Evolutionary conservation across 2,797 vertebrate species (phyloP).

Genomic region (Tadarida brasiliensis): DNA sequence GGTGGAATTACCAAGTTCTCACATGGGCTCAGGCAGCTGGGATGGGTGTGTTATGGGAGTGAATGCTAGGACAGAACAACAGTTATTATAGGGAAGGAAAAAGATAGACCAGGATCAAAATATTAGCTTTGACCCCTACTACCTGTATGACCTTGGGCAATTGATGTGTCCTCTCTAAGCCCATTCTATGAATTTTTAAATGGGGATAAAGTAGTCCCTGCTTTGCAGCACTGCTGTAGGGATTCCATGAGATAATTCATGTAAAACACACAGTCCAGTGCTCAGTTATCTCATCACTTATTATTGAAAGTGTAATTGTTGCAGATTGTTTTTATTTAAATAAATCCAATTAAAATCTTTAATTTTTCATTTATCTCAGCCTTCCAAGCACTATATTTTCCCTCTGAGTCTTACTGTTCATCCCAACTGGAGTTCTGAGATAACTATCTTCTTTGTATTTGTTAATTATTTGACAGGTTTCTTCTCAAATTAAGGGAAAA

Average conservation of each 20-base stretch:
- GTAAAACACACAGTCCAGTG: background rate
- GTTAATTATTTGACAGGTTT: conserved; percentile 61
- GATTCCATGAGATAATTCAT: conserved; percentile 37
- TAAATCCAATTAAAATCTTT: conserved; percentile 74
- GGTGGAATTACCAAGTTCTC: background rate
- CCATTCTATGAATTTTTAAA: conserved; percentile 32
- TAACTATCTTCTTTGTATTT: conserved; percentile 64
- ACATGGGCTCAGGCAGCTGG: rapidly evolving
- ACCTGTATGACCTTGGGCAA: background rate
- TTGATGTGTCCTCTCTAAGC: background rate
- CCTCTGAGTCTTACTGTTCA: conserved; percentile 32
- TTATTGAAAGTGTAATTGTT: conserved; percentile 32
- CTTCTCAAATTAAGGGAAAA: conserved; percentile 58
- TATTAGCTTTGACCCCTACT: background rate
- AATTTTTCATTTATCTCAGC: conserved; percentile 33
- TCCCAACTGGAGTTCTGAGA: conserved; percentile 45
- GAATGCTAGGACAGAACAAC: background rate
- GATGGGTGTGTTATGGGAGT: background rate
- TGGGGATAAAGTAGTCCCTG: background rate
- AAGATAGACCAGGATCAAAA: background rate
- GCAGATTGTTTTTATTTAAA: conserved; percentile 48
- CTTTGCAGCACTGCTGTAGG: background rate
- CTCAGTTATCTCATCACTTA: conserved; percentile 28
- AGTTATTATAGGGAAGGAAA: background rate
- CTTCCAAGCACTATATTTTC: conserved; percentile 57